Percentiles rank a stretch among this genome's conserved stretches.
phyloP scores from a whole-genome alignment of 2,888 invertebrate genomes.

The Argynnis bischoffii region DNA sequence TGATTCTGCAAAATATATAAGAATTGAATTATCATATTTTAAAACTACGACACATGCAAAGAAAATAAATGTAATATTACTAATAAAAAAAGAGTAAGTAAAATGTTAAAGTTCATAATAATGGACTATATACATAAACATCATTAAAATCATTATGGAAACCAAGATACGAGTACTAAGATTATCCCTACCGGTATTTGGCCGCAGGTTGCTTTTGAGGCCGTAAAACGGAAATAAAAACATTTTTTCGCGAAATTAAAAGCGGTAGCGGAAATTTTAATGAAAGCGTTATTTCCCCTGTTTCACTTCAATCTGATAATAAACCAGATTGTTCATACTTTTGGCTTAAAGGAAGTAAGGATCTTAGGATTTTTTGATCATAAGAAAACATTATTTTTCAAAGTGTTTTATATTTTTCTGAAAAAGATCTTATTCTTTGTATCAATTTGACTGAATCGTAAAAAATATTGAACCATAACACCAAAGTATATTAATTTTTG shows the following conservation, averaged over 20 bases:
- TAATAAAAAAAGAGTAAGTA: not conserved
- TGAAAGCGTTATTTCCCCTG: conserved; percentile 34
- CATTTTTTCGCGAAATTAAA: conserved; percentile 23
- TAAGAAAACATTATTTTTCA: not conserved
- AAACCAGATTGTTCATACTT: conserved; percentile 22
- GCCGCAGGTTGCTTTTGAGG: conserved; percentile 48
- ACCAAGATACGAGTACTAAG: conserved; percentile 46
- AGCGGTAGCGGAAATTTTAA: conserved; percentile 40
- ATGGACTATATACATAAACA: conserved; percentile 65
- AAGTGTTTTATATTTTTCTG: not conserved
- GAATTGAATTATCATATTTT: too few relatives aligned
- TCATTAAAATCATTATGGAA: conserved; percentile 62
- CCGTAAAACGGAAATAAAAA: conserved; percentile 55
- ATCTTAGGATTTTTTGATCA: conserved; percentile 14
- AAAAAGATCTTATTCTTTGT: conserved; percentile 1
- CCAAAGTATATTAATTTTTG: conserved; percentile 5
- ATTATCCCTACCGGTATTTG: conserved; percentile 51
- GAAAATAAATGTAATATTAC: not conserved
- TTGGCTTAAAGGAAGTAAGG: conserved; percentile 8
- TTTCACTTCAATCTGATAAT: conserved; percentile 19
- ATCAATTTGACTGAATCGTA: not conserved
- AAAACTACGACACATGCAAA: not conserved
- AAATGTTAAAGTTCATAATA: conserved; percentile 53
- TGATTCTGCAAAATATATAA: conserved; percentile 36
- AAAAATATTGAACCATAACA: conserved; percentile 17